Evolutionary conservation across 2,113 vertebrate species (phyloP).

Genomic region (Eidolon helvum): DNA sequence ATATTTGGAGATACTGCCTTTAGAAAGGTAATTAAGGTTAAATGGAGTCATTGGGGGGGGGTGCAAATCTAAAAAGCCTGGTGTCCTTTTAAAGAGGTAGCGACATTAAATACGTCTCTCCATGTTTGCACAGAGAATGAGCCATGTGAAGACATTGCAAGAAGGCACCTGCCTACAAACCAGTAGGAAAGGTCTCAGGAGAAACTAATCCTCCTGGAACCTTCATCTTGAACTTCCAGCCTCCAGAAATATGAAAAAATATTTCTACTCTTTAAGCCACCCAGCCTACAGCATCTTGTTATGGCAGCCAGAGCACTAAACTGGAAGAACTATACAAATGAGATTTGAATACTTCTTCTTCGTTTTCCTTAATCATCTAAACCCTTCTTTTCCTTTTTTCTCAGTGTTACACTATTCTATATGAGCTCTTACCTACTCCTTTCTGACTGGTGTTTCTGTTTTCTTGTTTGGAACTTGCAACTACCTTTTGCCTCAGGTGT

Average conservation of each 20-base stretch:
- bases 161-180: not conserved
- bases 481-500: not conserved
- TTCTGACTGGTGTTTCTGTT: not conserved
- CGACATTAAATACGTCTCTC: not conserved
- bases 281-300: not conserved
- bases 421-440: not conserved
- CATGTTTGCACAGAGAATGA: not conserved
- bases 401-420: not conserved
- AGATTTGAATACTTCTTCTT: not conserved
- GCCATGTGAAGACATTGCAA: not conserved
- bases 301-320: not conserved
- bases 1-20: not conserved
- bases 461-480: not conserved
- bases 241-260: not conserved
- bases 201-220: not conserved
- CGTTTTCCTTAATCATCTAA: not conserved
- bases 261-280: not conserved
- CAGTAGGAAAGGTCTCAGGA: not conserved
- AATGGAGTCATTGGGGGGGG: not conserved
- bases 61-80: not conserved
- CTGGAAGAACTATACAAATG: not conserved
- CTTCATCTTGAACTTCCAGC: not conserved
- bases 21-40: not conserved
- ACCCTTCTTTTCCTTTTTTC: not conserved
- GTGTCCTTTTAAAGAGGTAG: not conserved